Evolutionary conservation across 1,140 invertebrate species (phyloP).

Genomic region (Drosophila navojoa): DNA sequence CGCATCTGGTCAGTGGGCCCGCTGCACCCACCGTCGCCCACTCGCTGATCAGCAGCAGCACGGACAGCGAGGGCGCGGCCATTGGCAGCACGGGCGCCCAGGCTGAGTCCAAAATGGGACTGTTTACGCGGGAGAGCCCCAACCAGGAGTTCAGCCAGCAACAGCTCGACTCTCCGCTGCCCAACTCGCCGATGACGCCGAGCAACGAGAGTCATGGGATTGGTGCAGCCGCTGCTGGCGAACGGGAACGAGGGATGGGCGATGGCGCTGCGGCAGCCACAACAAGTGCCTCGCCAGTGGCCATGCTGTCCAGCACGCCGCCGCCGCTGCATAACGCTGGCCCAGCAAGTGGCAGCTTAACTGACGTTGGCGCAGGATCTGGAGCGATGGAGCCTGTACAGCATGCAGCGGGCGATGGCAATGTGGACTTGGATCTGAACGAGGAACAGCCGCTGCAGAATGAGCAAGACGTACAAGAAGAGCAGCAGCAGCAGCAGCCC

Average conservation of each 20-base stretch:
- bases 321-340: slow-evolving; percentile 57
- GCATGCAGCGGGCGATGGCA: slow-evolving; percentile 29
- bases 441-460: background rate
- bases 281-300: slow-evolving; percentile 72
- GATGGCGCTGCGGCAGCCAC: slow-evolving; percentile 78
- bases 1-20: slow-evolving; percentile 85
- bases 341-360: background rate
- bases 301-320: slow-evolving; percentile 76
- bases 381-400: slow-evolving; percentile 6
- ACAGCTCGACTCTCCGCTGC: slow-evolving; percentile 64
- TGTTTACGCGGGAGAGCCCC: slow-evolving; percentile 75
- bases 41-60: slow-evolving; percentile 55
- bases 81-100: slow-evolving; percentile 9
- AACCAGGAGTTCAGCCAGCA: slow-evolving; percentile 79
- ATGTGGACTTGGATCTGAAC: slow-evolving; percentile 20
- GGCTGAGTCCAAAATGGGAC: slow-evolving; percentile 72
- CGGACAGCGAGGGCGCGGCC: slow-evolving; percentile 45
- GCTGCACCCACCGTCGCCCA: slow-evolving; percentile 67
- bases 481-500: background rate
- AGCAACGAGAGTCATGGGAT: slow-evolving; percentile 1
- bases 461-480: background rate
- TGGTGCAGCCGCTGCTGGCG: slow-evolving; percentile 7
- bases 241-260: slow-evolving; percentile 75
- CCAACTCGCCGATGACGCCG: slow-evolving; percentile 61
- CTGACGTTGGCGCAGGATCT: background rate